Conservation (phyloP, 2,113 vertebrate genomes). For the Menura novaehollandiae region DNA sequence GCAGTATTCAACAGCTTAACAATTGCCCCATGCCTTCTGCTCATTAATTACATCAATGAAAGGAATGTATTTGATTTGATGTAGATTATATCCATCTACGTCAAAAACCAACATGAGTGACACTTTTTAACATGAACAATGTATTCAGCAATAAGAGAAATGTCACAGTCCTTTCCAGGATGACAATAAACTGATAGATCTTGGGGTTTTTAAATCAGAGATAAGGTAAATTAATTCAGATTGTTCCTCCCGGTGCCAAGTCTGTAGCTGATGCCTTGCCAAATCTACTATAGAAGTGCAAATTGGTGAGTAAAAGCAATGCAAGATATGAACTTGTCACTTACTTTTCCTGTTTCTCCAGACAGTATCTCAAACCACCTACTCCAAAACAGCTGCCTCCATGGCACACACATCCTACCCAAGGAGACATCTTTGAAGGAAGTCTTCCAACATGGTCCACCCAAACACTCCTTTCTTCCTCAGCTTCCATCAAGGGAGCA, state of each 20-base stretch:
- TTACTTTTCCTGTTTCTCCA: background rate
- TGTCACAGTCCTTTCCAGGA: background rate
- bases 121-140: background rate
- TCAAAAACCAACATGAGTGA: background rate
- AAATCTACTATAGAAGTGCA: background rate
- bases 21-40: background rate
- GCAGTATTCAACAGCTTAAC: background rate
- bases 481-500: background rate
- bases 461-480: background rate
- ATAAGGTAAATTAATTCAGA: background rate
- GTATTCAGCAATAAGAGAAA: background rate
- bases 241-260: background rate
- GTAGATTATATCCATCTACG: background rate
- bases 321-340: background rate
- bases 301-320: background rate
- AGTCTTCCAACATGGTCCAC: background rate
- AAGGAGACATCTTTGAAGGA: background rate
- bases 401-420: background rate
- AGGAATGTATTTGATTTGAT: constrained; percentile 10
- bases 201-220: background rate
- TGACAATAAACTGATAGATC: constrained; percentile 6
- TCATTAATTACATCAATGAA: constrained; percentile 3
- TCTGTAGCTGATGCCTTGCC: constrained; percentile 1
- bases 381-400: background rate
- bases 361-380: background rate